These are phyloP conservation scores for Ichneumoninae sp. DNA, from an alignment of 2,888 invertebrate species.

Conservation along the genomic window DNA sequence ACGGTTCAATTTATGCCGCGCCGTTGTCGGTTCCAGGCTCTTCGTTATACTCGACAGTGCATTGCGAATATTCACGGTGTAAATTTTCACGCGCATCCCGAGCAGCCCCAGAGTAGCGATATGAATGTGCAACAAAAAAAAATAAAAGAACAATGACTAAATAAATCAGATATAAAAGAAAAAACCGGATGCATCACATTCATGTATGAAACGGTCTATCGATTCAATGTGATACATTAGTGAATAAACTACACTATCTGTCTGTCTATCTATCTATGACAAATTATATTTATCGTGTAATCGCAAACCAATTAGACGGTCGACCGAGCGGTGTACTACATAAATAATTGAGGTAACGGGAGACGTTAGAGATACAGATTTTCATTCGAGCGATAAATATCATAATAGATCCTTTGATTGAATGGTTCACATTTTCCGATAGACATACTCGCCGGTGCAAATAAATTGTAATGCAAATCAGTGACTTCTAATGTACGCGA, in stretches of 20 bases:
- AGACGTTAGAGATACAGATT: conserved; percentile 53
- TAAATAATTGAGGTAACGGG: conserved; percentile 46
- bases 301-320: conserved; percentile 35
- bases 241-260: no score
- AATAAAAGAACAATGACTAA: neutral
- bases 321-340: conserved; percentile 40
- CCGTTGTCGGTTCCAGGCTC: conserved; percentile 58
- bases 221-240: neutral
- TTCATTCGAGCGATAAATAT: conserved; percentile 21
- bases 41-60: conserved; percentile 49
- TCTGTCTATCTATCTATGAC: no score
- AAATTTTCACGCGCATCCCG: conserved; percentile 31
- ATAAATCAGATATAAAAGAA: neutral
- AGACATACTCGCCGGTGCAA: neutral
- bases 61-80: conserved; percentile 27
- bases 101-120: neutral
- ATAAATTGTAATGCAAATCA: neutral
- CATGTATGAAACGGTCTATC: neutral
- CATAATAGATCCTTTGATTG: neutral
- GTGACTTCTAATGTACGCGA: neutral
- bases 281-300: conserved; percentile 28
- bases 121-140: neutral
- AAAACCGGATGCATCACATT: neutral
- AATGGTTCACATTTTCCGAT: neutral
- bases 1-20: conserved; percentile 78